Conservation (phyloP, 1,140 invertebrate genomes). For the Ectropis grisescens region DNA sequence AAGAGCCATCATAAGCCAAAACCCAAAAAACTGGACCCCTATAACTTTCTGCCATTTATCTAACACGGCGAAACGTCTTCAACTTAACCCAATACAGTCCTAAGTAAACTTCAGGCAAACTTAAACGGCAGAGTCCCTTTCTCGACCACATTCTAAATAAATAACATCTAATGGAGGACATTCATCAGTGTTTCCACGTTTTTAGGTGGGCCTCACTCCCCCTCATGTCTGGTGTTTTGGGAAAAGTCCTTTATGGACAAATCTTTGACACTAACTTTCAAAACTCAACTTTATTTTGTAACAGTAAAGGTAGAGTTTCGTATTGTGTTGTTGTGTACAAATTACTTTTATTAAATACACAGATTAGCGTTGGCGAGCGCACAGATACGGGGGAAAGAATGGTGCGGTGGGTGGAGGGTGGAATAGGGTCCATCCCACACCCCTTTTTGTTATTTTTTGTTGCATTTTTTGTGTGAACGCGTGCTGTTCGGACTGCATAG, state of each 20-base stretch:
- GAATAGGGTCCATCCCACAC: conserved; percentile 36
- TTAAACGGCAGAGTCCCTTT: conserved; percentile 55
- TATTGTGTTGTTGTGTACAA: conserved; percentile 21
- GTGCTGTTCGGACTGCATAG: conserved; percentile 32
- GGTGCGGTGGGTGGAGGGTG: conserved; percentile 35
- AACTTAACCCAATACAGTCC: conserved; percentile 64
- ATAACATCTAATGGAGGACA: conserved; percentile 71
- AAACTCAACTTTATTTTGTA: conserved; percentile 17
- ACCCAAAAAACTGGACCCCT: conserved; percentile 58
- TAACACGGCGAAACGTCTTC: conserved; percentile 41
- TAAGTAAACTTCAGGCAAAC: conserved; percentile 65
- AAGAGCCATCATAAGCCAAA: conserved; percentile 46
- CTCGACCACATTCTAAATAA: conserved; percentile 70
- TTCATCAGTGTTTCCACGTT: conserved; percentile 69
- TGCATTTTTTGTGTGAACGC: conserved; percentile 57
- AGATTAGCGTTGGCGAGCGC: conserved; percentile 61
- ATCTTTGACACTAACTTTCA: conserved; percentile 6
- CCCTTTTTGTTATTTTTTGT: conserved; percentile 45
- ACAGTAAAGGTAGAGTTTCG: conserved; percentile 17
- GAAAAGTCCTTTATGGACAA: conserved; percentile 29
- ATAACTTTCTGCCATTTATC: conserved; percentile 58
- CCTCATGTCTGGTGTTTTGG: conserved; percentile 44
- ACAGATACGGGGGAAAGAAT: conserved; percentile 51
- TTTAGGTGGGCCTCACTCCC: conserved; percentile 53
- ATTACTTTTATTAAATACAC: conserved; percentile 49